Evolutionary conservation across 2,888 invertebrate species (phyloP).

Genomic region (Augiades crinisus): DNA sequence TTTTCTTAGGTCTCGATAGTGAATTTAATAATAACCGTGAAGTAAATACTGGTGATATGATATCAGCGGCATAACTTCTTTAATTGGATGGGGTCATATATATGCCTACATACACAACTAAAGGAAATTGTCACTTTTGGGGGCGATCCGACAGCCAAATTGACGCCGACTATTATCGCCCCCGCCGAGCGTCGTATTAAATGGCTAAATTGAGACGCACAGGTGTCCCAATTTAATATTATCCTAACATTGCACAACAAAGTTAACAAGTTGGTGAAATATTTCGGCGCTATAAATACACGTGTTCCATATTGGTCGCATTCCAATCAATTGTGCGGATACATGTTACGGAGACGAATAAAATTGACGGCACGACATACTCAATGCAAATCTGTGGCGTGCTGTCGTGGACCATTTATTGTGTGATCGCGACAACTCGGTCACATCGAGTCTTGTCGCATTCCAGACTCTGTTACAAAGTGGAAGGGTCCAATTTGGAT

Average conservation of each 20-base stretch:
- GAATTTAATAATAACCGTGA: background rate
- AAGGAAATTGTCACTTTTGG: constrained; percentile 64
- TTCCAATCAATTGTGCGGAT: constrained; percentile 54
- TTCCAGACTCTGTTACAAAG: constrained; percentile 50
- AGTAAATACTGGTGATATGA: background rate
- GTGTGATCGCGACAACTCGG: constrained; percentile 50
- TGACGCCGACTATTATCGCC: constrained; percentile 46
- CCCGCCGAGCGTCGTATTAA: constrained; percentile 38
- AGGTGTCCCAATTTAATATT: constrained; percentile 34
- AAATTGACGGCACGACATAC: constrained; percentile 61
- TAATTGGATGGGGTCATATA: background rate
- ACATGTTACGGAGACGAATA: constrained; percentile 51
- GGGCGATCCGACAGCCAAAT: constrained; percentile 57
- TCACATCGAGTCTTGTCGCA: constrained; percentile 41
- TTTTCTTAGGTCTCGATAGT: background rate
- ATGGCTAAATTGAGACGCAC: constrained; percentile 24
- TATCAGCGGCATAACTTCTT: background rate
- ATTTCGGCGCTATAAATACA: too few relatives aligned
- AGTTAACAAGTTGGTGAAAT: too few relatives aligned
- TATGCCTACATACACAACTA: constrained; percentile 16
- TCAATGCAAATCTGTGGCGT: constrained; percentile 69
- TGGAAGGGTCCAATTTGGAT: constrained; percentile 58
- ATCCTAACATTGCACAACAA: constrained; percentile 22
- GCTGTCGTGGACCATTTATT: constrained; percentile 54
- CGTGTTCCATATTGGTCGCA: constrained; percentile 44